Evolutionary conservation across 2,113 vertebrate species (phyloP).

Genomic region (Semnornis frantzii): DNA sequence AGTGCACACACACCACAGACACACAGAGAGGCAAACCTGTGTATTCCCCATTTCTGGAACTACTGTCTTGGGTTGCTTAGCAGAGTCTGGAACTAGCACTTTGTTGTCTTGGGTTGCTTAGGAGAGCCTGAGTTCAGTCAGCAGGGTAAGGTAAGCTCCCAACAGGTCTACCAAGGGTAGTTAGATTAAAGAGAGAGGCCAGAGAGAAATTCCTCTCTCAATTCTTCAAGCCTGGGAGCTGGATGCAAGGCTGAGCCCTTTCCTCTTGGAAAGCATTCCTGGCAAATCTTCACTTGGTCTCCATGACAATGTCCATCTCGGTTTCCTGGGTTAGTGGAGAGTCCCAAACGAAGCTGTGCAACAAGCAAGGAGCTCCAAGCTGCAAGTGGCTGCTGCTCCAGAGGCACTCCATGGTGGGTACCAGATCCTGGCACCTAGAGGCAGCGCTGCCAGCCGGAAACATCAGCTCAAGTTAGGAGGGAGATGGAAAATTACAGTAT

Average conservation of each 20-base stretch:
- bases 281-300: slow-evolving; percentile 26
- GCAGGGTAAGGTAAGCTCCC: not conserved
- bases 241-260: slow-evolving; percentile 14
- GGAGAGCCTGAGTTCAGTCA: slow-evolving; percentile 23
- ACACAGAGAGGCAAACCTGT: not conserved
- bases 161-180: not conserved
- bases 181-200: not conserved
- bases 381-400: not conserved
- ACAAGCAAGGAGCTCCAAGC: not conserved
- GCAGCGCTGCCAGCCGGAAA: slow-evolving; percentile 28
- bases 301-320: slow-evolving; percentile 47
- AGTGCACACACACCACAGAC: not conserved
- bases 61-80: not conserved
- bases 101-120: slow-evolving; percentile 11
- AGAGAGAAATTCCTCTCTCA: not conserved
- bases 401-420: not conserved
- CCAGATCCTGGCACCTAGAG: slow-evolving; percentile 5
- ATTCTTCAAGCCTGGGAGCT: not conserved
- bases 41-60: not conserved
- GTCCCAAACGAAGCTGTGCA: not conserved
- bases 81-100: slow-evolving; percentile 17
- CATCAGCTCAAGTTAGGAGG: slow-evolving; percentile 53
- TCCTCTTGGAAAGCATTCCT: slow-evolving; percentile 12
- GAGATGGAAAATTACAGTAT: slow-evolving; percentile 68
- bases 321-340: not conserved